Conservation (phyloP, 2,888 invertebrate species). For the Dexiosoma caninum region DNA sequence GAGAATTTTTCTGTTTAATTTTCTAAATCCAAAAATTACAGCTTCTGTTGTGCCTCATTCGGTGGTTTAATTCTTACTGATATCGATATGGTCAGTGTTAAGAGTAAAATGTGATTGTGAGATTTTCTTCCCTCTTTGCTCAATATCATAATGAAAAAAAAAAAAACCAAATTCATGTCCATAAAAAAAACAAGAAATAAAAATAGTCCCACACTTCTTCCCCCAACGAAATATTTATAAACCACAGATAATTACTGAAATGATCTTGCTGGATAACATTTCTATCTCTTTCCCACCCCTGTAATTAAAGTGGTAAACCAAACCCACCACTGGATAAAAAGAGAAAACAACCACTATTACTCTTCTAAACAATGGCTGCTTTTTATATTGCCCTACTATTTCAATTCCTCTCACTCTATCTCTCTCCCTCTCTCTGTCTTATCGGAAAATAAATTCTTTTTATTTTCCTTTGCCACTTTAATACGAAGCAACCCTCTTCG, state of each 20-base stretch:
- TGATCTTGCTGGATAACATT: constrained; percentile 10
- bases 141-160: not conserved
- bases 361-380: constrained; percentile 49
- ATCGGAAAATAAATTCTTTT: not conserved
- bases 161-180: not conserved
- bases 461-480: not conserved
- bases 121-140: constrained; percentile 68
- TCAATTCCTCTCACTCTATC: too few species aligned
- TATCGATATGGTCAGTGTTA: constrained; percentile 74
- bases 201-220: constrained; percentile 48
- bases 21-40: not conserved
- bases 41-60: constrained; percentile 71
- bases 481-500: constrained; percentile 28
- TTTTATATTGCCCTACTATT: not conserved
- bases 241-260: too few species aligned
- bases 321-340: not conserved
- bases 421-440: not conserved
- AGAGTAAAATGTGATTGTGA: constrained; percentile 74
- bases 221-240: too few species aligned
- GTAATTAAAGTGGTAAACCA: not conserved
- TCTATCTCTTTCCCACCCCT: not conserved
- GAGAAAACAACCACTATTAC: not conserved
- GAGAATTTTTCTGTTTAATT: not conserved
- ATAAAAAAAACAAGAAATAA: constrained; percentile 14
- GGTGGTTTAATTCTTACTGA: constrained; percentile 77